phyloP scores from a whole-genome alignment of 2,113 vertebrate species.

The Picathartes gymnocephalus region DNA sequence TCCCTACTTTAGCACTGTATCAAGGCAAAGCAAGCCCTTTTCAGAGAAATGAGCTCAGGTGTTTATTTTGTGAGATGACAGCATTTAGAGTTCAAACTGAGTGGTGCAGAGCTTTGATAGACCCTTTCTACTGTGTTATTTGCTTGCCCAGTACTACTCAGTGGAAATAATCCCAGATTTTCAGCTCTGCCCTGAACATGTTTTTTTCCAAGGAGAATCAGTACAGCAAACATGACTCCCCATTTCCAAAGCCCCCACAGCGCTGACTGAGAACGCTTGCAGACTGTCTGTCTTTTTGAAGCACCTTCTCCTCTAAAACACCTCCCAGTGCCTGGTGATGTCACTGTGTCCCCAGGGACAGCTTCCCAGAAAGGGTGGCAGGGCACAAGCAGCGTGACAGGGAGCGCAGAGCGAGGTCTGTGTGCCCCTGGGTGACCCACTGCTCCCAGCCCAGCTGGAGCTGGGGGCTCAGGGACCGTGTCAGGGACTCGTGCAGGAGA shows the following conservation, averaged over 20 bases:
- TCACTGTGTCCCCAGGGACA: not conserved
- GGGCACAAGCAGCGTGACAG: not conserved
- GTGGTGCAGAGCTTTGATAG: not conserved
- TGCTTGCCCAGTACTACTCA: not conserved
- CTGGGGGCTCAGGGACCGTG: not conserved
- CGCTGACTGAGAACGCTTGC: not conserved
- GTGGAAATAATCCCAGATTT: not conserved
- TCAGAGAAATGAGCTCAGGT: not conserved
- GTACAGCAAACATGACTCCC: not conserved
- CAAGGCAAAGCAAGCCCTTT: not conserved
- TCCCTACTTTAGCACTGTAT: not conserved
- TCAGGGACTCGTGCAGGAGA: not conserved
- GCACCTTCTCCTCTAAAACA: not conserved
- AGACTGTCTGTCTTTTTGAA: not conserved
- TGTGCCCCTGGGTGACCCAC: rapidly evolving
- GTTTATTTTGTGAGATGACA: not conserved
- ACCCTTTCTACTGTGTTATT: not conserved
- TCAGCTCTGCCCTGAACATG: not conserved
- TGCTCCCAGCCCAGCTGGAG: not conserved
- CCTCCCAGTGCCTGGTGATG: not conserved
- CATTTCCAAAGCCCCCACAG: not conserved
- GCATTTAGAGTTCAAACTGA: not conserved
- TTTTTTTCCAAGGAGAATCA: not conserved
- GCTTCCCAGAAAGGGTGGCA: not conserved
- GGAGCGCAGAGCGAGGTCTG: not conserved